Base-by-base conservation (phyloP, 2,113 vertebrate species). In the Eublepharis macularius region DNA sequence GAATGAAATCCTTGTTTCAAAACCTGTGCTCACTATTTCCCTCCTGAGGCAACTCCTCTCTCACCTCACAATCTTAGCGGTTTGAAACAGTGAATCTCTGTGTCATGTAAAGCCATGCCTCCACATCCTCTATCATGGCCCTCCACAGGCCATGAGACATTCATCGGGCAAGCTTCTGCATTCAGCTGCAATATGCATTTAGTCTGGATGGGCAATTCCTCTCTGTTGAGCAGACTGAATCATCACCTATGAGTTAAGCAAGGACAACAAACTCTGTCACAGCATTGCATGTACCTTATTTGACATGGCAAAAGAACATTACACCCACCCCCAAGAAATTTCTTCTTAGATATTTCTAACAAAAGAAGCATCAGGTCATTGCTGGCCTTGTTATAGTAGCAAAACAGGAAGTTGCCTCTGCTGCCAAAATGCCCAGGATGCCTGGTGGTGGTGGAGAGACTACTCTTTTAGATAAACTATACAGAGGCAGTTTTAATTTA, bases 121-220 rank as follows among this genome's bases (percentile, higher is more conserved):
- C 19, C 0, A 0, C 76, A 63, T 83, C 13, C 3, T n/a, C n/a
- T 66, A 29, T 63, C 2, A 26, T 21, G 69, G n/a, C n/a, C n/a
- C n/a, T n/a, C n/a, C n/a, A n/a, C 57, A 13, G 60, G 57, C 57
- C 57, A 60, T 6, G 57, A 24, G 57, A 10, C 12, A 78, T 7
- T 72, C 49, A n/a, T 39, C 2, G 4, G 21, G 63, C 45, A 32
- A 54, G 8, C 26, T 11, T 83, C 63, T 45, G 6, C 29, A 51
- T 19, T 34, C 45, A 68, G 19, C 19, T 29, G 70, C 51, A 54
- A 17, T 54, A 54, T 54, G 51, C 19, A 60, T 4, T 24, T 21
- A 21, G 21, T 24, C 57, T 60, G 57, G 21, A 60, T 6, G 57
- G 57, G 45, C 45, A 47, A 6, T 47, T 47, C 45, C 45, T 47